Base-by-base conservation (phyloP, 2,888 invertebrate genomes). In the Metellina segmentata region DNA sequence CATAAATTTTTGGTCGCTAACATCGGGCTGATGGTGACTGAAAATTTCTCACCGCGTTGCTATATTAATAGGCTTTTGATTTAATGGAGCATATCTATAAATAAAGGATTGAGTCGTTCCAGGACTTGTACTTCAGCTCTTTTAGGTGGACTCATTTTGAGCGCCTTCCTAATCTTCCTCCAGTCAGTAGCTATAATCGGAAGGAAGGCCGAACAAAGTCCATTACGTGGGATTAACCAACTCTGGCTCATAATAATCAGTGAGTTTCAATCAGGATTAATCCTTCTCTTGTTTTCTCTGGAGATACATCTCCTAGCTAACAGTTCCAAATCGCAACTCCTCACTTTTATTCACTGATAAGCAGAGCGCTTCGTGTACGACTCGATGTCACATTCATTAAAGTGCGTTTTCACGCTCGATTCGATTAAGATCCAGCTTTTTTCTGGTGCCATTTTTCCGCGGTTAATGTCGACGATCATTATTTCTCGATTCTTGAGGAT, bases 231-330 rank as follows among this genome's bases (percentile, higher is more conserved):
- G 78, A 86, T 86, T 86, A 86, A 78, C 78, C 78, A 78, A 86
- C 86, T 78, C 77, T 75, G 77, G 78, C 78, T 86, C 86, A 78
- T 86, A 86, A 86, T 86, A 86, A 86, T 86, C 86, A 86, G 70
- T 70, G 86, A 86, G 86, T 86, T 86, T 86, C 86, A 86, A 86
- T 86, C 86, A 78, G 78, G 86, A 78, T 78, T 86, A 70, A 86
- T 78, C 52, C 78, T 16, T 70, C 70, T 19, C 75, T 85, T 85
- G 69, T 85, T 86, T 86, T 78, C 78, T 78, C 70, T 85, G 77
- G 72, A 51, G 51, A 49, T 51, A 13, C 20, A n/a, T 71, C 72
- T 72, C 72, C 52, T 82, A 16, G 82, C 52, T 9, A 19, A 20
- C 49, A 70, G 8, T 34, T 34, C 69, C 69, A 81, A 69, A 48